A percentile compares a stretch with the other conserved stretches of the same genome.
These are phyloP conservation scores for Isurus oxyrinchus DNA, from an alignment of 2,113 vertebrate species.

Conservation along the genomic window DNA sequence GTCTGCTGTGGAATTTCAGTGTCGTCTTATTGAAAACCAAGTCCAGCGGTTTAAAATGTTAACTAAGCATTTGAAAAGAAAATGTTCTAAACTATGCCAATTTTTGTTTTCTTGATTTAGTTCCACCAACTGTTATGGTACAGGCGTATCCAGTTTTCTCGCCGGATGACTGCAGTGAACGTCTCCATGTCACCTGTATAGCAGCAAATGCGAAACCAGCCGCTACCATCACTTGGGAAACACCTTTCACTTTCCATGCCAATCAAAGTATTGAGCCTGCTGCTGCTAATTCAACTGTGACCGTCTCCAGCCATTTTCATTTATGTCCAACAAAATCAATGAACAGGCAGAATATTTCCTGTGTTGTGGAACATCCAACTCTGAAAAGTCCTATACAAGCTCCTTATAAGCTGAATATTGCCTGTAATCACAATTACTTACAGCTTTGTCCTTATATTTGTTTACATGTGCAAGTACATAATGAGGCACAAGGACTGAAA, in stretches of 20 bases:
- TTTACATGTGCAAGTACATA: not conserved
- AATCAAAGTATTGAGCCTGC: not conserved
- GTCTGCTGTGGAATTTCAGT: not conserved
- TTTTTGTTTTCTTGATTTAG: not conserved
- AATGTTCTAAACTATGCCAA: not conserved
- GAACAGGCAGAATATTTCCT: constrained; percentile 13
- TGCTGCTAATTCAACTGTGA: not conserved
- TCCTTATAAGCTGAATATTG: not conserved
- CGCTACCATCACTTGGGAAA: not conserved
- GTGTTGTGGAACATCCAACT: constrained; percentile 30
- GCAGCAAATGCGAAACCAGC: constrained; percentile 21
- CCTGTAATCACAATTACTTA: not conserved
- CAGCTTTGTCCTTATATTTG: not conserved
- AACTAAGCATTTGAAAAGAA: not conserved
- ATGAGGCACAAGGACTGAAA: not conserved
- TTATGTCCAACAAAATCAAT: not conserved
- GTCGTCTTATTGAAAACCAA: not conserved
- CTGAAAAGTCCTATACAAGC: not conserved
- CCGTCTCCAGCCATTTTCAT: not conserved
- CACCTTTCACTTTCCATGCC: not conserved
- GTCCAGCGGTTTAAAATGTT: not conserved
- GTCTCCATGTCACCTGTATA: not conserved
- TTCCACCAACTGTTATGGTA: not conserved
- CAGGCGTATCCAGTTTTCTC: not conserved
- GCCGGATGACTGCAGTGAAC: not conserved